phyloP scores from a whole-genome alignment of 2,113 vertebrate species.

The Neoarius graeffei region DNA sequence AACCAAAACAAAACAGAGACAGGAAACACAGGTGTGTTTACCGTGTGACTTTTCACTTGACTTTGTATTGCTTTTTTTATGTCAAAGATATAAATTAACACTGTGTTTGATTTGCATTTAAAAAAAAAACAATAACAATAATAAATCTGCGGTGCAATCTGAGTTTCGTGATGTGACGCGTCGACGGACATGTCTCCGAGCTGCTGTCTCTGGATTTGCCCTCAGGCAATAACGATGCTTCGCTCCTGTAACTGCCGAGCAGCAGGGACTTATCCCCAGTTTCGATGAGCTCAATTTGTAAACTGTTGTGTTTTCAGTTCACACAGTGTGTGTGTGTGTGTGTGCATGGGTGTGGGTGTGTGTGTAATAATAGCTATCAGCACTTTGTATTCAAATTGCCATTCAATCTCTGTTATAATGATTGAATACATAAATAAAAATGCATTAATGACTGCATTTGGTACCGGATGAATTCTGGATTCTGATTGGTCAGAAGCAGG shows the following conservation, averaged over 20 bases:
- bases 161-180: slow-evolving; percentile 22
- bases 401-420: neutral
- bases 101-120: neutral
- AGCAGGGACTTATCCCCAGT: slow-evolving; percentile 40
- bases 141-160: slow-evolving; percentile 12
- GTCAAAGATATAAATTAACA: neutral
- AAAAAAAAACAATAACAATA: neutral
- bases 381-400: neutral
- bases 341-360: neutral
- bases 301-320: slow-evolving; percentile 38
- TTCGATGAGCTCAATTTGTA: slow-evolving; percentile 47
- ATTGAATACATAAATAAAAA: neutral
- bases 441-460: neutral
- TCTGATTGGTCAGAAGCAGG: neutral
- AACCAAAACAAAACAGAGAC: too few relatives aligned
- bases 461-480: too few relatives aligned
- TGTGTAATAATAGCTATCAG: neutral
- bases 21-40: neutral
- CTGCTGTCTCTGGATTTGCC: slow-evolving; percentile 54
- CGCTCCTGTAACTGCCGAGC: slow-evolving; percentile 30
- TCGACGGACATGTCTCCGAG: slow-evolving; percentile 34
- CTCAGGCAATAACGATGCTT: slow-evolving; percentile 62
- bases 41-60: neutral
- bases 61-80: neutral
- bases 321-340: neutral